Evolutionary conservation across 2,888 invertebrate species (phyloP).

Genomic region (Ophion ellenae): DNA sequence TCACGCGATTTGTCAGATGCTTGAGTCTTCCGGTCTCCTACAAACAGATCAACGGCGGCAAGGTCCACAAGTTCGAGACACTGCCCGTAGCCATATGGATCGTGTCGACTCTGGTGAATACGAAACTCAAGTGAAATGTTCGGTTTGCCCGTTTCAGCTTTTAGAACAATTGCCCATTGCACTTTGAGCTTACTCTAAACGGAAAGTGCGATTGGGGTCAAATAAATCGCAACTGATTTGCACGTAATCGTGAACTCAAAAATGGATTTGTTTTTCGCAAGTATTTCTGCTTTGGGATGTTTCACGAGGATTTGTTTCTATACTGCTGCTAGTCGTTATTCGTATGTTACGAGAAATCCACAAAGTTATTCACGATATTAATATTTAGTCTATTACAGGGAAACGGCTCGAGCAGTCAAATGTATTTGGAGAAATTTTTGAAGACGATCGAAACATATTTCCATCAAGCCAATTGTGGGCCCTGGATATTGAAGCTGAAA

Average conservation of each 20-base stretch:
- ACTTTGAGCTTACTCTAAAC: too few species aligned
- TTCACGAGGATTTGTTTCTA: background rate
- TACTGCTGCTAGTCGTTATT: background rate
- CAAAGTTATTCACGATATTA: background rate
- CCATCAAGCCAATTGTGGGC: constrained; percentile 94
- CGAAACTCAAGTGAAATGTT: background rate
- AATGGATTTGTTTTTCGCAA: background rate
- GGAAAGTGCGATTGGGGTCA: background rate
- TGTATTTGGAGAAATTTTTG: constrained; percentile 91
- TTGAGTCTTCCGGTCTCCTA: constrained; percentile 92
- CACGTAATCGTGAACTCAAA: background rate
- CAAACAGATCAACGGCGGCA: constrained; percentile 87
- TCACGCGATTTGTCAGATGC: constrained; percentile 89
- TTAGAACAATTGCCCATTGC: background rate
- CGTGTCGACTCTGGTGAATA: constrained; percentile 84
- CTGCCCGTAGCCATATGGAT: constrained; percentile 85
- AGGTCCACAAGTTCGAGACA: constrained; percentile 85
- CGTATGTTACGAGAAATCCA: background rate
- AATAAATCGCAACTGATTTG: background rate
- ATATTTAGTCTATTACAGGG: constrained; percentile 84
- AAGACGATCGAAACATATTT: constrained; percentile 93
- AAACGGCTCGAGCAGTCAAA: constrained; percentile 88
- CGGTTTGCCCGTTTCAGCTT: background rate
- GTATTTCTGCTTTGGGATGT: background rate
- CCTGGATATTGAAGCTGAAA: constrained; percentile 90